Evolutionary conservation across 2,797 vertebrate species (phyloP), one percentile per base, ranked within the genome.

Genomic region (Liparis tanakae): DNA sequence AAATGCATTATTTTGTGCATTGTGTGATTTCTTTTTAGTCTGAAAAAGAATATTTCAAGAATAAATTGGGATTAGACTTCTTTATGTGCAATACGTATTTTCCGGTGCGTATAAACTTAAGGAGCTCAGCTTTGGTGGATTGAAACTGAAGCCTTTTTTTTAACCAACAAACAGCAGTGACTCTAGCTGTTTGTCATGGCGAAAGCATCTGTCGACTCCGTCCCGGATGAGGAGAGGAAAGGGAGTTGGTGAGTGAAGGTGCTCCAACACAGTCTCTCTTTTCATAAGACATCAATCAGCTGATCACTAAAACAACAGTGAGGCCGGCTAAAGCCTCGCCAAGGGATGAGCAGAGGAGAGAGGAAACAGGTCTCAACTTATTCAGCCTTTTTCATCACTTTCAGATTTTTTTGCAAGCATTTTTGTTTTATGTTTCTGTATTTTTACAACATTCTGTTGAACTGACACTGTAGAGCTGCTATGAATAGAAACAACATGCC

Each of bases 31-130:
- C 71, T 63, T 71, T 78, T 72, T 54, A 36, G 30, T 50, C 37
- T 55, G 25, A 58, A 60, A 78, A 64, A 64, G 56, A 18, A 51
- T 44, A 22, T 56, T 67, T 63, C 34, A 54, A 69, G 63, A 69
- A 73, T n/a, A 66, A 54, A 58, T 25, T 15, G 25, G 73, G 81
- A 85, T 88, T 81, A 85, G 36, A 74, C 50, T 39, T 67, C 62
- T 72, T 72, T 46, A 33, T 56, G 50, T 44, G 18, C 37, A 36
- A 55, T 61, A 66, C 37, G 22, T 60, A 59, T 81, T 82, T 74
- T 70, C 46, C 58, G 8, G 37, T 51, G 48, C 61, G 59, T 78
- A 82, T 82, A 76, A 83, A 82, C 10, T 7, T 76, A 71, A 79
- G 77, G 64, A 69, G 74, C 78, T 84, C 79, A 66, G 73, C 56